These are phyloP conservation scores for Calephelis virginiensis DNA, from an alignment of 1,140 invertebrate species.

Conservation along the genomic window DNA sequence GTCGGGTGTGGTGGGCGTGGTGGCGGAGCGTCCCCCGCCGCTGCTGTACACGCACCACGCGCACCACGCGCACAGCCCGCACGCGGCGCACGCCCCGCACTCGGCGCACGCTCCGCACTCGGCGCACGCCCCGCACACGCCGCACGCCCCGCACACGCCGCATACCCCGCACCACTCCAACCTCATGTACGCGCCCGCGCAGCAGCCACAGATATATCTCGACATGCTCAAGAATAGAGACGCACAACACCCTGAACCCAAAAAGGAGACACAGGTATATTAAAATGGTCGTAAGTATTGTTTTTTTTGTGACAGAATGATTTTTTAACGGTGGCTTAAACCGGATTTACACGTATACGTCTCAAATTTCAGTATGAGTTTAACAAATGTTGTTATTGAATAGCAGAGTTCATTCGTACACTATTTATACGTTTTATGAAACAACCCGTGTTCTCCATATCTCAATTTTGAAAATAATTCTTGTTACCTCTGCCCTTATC, in stretches of 20 bases:
- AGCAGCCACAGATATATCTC: constrained; percentile 57
- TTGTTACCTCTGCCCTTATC: no score
- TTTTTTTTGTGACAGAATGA: background rate
- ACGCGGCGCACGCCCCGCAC: constrained; percentile 44
- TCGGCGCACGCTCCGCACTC: no score
- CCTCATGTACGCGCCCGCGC: constrained; percentile 65
- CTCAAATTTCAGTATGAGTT: no score
- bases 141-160: constrained; percentile 45
- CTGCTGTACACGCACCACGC: constrained; percentile 67
- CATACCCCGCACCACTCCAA: constrained; percentile 54
- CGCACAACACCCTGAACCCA: constrained; percentile 54
- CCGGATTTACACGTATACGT: no score
- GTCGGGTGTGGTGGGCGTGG: constrained; percentile 57
- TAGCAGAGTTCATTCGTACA: no score
- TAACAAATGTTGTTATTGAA: no score
- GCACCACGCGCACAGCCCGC: constrained; percentile 36
- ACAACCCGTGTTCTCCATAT: no score
- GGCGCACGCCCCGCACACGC: constrained; percentile 45
- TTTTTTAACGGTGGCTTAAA: no score
- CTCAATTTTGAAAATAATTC: no score
- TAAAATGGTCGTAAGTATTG: background rate
- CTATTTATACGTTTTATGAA: no score
- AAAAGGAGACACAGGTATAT: constrained; percentile 60
- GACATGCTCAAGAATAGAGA: constrained; percentile 66
- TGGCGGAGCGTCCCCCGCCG: constrained; percentile 57